Percentiles rank a stretch among this genome's conserved stretches.
phyloP scores from a whole-genome alignment of 2,797 vertebrate species.

The Neosilurus hyrtlii region DNA sequence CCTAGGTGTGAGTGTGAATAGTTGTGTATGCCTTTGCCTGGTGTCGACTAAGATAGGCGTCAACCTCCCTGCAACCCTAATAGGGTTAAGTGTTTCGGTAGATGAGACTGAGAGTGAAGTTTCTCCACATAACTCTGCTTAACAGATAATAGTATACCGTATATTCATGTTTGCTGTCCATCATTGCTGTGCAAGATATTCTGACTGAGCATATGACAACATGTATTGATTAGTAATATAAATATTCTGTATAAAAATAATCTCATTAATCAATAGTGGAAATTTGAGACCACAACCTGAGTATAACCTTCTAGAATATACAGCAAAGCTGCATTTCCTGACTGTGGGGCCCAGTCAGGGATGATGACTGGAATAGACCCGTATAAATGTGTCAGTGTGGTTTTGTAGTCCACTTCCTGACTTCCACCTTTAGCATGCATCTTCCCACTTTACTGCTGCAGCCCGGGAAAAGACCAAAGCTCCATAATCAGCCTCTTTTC shows the following conservation, averaged over 20 bases:
- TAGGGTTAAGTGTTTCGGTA: too few species aligned
- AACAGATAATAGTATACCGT: background rate
- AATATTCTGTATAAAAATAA: background rate
- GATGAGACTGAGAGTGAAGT: too few species aligned
- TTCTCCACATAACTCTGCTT: background rate
- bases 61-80: too few species aligned
- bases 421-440: constrained; percentile 1
- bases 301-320: background rate
- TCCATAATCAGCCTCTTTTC: constrained; percentile 38
- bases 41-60: too few species aligned
- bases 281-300: background rate
- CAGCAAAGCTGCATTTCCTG: background rate
- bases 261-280: background rate
- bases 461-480: constrained; percentile 25
- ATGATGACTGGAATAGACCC: constrained; percentile 1
- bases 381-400: constrained; percentile 35
- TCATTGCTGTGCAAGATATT: background rate
- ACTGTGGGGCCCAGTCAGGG: background rate
- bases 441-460: background rate
- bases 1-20: too few species aligned
- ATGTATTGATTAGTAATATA: background rate
- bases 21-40: too few species aligned
- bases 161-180: background rate
- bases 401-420: background rate
- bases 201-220: background rate